Base-by-base conservation (phyloP, 2,113 vertebrate species). In the Esox niger region DNA sequence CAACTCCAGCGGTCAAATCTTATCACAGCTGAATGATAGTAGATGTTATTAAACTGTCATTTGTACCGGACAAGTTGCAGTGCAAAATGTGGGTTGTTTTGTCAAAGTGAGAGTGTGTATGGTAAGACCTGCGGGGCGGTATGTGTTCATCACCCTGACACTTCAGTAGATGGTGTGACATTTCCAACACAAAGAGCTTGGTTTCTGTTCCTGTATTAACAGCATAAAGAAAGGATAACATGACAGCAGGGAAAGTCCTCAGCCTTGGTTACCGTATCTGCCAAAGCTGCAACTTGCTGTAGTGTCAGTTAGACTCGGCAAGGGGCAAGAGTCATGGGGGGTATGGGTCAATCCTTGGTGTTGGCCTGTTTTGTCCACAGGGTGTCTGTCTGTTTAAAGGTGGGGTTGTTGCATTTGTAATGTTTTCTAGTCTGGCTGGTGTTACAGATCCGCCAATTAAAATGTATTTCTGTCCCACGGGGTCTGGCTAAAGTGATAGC, bases 241-340 rank as follows among this genome's bases (percentile, higher is more conserved):
- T 78, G 77, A 77, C 72, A 75, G 73, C 75, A 32, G 20, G 66
- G 81, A 75, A 86, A 83, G 83, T 83, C 79, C 82, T 87, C 68
- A 78, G 72, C 68, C 82, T 86, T 86, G 84, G 82, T 87, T 87
- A 85, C 85, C 1, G 80, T 78, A 83, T 86, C 69, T 43, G 79
- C 80, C 83, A 85, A 89, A 89, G 73, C 62, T 64, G 73, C 86
- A 64, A 71, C 68, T 47, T 49, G 69, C 79, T 74, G 69, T 72
- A 72, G 82, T 80, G 81, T 86, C 70, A 52, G n/a, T 58, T 68
- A 85, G 43, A 62, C 75, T 70, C 54, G 55, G 68, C 68, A 56
- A 17, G 63, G 67, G 76, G 83, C 71, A 79, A 60, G 61, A 74
- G 76, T 70, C 78, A 73, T 2, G 72, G 2, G 56, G 76, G 70